Evolutionary conservation across 2,797 vertebrate genomes (phyloP).

Genomic region (Fistularia tabacaria): DNA sequence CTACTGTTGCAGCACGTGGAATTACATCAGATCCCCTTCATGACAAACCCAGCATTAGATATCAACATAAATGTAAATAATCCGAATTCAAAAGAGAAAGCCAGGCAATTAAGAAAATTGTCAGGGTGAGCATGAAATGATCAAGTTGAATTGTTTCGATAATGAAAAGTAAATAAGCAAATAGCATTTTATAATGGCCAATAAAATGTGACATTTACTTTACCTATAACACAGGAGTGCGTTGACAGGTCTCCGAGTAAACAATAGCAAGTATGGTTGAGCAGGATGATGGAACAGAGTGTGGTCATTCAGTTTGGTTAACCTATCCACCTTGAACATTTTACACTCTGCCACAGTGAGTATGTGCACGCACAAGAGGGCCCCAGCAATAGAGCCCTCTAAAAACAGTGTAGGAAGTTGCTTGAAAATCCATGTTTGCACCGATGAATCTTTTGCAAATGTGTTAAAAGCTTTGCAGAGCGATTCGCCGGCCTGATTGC

Average conservation of each 20-base stretch:
- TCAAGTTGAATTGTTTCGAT: constrained; percentile 5
- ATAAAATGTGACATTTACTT: constrained; percentile 2
- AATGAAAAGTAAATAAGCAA: not conserved
- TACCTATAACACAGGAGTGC: not conserved
- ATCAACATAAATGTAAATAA: not conserved
- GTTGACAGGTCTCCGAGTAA: not conserved
- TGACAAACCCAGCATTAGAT: constrained; percentile 1
- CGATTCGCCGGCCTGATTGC: constrained; percentile 62
- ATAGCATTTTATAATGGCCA: constrained; percentile 5
- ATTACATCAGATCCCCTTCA: constrained; percentile 56
- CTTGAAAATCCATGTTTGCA: constrained; percentile 23
- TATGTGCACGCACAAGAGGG: not conserved
- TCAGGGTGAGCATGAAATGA: constrained; percentile 1
- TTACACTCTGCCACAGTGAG: too few species aligned
- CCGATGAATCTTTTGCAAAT: constrained; percentile 52
- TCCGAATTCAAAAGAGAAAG: too few species aligned
- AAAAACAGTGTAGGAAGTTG: constrained; percentile 21
- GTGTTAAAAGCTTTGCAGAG: constrained; percentile 57
- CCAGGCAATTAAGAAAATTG: too few species aligned
- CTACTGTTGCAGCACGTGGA: constrained; percentile 60
- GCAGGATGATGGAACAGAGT: not conserved
- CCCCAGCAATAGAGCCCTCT: constrained; percentile 6
- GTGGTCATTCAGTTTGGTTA: not conserved
- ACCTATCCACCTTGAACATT: constrained; percentile 12
- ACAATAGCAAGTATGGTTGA: not conserved